These are phyloP conservation scores for Dascyllus trimaculatus DNA, from an alignment of 2,113 vertebrate species.

Conservation along the genomic window DNA sequence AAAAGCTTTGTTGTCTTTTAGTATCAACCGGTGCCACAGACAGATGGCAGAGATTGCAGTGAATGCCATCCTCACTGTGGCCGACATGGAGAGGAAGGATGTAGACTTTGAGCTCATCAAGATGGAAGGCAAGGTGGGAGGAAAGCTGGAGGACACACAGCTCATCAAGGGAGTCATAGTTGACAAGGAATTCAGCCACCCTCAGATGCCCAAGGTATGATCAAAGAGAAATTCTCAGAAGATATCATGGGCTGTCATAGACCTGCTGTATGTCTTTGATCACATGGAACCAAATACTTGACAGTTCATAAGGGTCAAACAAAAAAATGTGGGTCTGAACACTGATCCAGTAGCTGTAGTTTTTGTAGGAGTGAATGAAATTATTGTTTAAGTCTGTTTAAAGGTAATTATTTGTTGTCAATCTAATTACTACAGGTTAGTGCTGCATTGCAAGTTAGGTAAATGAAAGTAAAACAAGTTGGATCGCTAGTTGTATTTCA, in stretches of 20 bases:
- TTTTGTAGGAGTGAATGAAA: no score
- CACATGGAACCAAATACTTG: neutral
- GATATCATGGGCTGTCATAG: neutral
- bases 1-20: constrained; percentile 61
- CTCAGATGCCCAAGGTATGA: constrained; percentile 97
- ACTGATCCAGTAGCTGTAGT: no score
- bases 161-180: constrained; percentile 96
- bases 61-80: constrained; percentile 94
- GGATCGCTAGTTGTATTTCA: no score
- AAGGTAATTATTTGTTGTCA: no score
- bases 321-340: neutral
- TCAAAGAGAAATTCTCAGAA: neutral
- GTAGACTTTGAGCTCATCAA: constrained; percentile 99
- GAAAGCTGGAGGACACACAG: constrained; percentile 96
- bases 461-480: no score
- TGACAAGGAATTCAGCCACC: constrained; percentile 99
- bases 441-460: no score
- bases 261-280: neutral
- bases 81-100: constrained; percentile 96
- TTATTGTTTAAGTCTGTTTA: no score
- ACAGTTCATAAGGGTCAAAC: neutral
- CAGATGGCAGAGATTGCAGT: constrained; percentile 99
- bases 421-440: no score
- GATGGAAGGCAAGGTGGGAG: constrained; percentile 98
- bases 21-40: constrained; percentile 97